Evolutionary conservation across 2,113 vertebrate genomes (phyloP).

Genomic region (Carettochelys insculpta): DNA sequence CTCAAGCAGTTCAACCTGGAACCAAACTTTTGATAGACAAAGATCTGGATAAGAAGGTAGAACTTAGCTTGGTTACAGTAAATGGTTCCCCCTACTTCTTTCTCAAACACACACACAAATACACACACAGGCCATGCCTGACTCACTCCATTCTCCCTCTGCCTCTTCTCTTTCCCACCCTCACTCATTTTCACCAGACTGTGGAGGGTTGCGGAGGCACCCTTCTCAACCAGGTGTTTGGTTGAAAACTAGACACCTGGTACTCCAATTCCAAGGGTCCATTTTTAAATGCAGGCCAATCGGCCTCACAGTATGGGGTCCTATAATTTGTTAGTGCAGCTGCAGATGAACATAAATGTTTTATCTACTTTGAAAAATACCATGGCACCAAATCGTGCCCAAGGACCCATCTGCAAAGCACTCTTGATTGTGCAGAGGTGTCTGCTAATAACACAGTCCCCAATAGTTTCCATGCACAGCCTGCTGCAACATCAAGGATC

Average conservation of each 20-base stretch:
- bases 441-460: neutral
- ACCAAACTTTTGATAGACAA: neutral
- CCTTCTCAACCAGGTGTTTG: no score
- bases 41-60: neutral
- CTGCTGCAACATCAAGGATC: neutral
- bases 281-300: neutral
- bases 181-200: no score
- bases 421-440: neutral
- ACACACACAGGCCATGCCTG: no score
- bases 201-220: no score
- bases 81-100: no score
- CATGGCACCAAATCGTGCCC: neutral
- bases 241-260: no score
- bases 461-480: neutral
- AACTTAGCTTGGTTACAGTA: neutral
- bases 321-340: neutral
- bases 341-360: neutral
- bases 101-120: neutral
- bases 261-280: neutral
- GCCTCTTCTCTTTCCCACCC: no score
- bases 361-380: neutral
- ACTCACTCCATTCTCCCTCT: no score
- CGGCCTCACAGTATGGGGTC: neutral
- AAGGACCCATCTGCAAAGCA: neutral
- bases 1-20: neutral